Evolutionary conservation across 2,113 vertebrate species (phyloP).

Genomic region (Sylvia atricapilla): DNA sequence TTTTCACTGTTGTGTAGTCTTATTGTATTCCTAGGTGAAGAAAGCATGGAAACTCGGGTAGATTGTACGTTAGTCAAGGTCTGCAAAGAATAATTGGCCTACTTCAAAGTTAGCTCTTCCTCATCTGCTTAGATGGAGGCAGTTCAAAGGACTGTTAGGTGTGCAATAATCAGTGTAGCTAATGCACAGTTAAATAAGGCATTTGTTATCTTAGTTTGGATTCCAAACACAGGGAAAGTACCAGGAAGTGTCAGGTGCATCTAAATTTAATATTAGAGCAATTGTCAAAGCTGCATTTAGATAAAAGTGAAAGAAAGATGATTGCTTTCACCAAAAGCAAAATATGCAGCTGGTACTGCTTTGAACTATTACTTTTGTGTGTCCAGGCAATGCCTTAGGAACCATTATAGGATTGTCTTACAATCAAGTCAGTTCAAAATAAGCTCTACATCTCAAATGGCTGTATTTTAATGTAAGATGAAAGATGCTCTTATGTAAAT

Average conservation of each 20-base stretch:
- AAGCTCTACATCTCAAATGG: neutral
- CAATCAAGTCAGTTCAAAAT: neutral
- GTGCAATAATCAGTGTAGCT: neutral
- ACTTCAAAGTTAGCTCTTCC: neutral
- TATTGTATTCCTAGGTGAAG: neutral
- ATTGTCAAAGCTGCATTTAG: neutral
- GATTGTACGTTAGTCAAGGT: neutral
- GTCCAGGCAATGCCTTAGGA: neutral
- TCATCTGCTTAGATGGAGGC: neutral
- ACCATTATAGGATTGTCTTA: neutral
- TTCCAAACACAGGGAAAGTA: neutral
- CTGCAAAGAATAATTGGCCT: neutral
- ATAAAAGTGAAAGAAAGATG: neutral
- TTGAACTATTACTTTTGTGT: constrained; percentile 14
- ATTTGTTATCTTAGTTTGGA: neutral
- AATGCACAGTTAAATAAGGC: neutral
- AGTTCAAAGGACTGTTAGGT: neutral
- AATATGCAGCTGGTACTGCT: neutral
- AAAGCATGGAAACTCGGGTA: neutral
- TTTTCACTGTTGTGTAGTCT: neutral
- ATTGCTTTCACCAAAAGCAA: neutral
- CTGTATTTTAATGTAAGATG: neutral
- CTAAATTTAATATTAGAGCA: neutral
- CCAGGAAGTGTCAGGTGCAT: neutral
- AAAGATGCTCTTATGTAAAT: constrained; percentile 7